Percentiles rank a stretch among this genome's conserved stretches.
Evolutionary conservation across 1,140 invertebrate species (phyloP).

Genomic region (Pachyrhynchus sulphureomaculatus): DNA sequence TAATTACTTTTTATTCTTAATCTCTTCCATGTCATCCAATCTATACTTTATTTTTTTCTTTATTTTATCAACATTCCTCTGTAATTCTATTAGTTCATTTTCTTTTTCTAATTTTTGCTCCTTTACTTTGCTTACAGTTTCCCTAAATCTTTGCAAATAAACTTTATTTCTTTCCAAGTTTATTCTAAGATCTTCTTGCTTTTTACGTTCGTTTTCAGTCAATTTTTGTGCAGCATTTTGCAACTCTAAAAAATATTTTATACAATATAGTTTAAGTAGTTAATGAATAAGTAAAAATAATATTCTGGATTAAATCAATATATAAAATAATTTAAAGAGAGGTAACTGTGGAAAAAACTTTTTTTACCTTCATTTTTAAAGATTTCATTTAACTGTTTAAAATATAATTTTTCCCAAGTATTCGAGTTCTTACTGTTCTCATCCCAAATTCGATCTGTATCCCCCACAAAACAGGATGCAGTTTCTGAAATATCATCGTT

Average conservation of each 20-base stretch:
- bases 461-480: neutral
- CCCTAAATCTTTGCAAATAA: neutral
- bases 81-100: neutral
- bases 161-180: neutral
- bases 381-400: too few species aligned
- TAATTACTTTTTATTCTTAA: neutral
- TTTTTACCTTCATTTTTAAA: too few species aligned
- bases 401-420: too few species aligned
- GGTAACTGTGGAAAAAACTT: too few species aligned
- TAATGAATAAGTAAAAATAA: too few species aligned
- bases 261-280: too few species aligned
- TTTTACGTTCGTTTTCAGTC: neutral
- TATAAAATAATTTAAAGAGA: too few species aligned
- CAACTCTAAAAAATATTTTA: neutral
- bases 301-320: too few species aligned
- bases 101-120: neutral
- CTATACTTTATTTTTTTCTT: neutral
- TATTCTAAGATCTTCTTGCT: neutral
- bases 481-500: neutral
- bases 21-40: neutral
- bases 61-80: neutral
- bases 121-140: neutral
- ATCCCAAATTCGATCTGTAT: too few species aligned
- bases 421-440: too few species aligned
- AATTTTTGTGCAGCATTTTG: neutral